Conservation (phyloP, 2,888 invertebrate species). For the Meganola albula region DNA sequence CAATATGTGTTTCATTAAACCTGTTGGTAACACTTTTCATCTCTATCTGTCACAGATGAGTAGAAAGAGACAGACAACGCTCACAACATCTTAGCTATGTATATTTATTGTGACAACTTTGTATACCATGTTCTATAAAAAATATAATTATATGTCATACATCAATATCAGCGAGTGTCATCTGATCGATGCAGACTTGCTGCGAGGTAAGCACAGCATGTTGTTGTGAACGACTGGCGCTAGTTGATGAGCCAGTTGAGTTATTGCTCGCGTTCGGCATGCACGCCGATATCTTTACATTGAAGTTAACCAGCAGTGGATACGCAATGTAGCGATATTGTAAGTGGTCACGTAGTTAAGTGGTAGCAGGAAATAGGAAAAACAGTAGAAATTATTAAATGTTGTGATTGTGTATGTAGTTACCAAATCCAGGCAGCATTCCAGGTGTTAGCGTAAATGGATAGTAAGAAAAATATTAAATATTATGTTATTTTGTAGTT, state of each 20-base stretch:
- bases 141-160: too few relatives aligned
- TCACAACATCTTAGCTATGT: too few relatives aligned
- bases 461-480: conserved; percentile 37
- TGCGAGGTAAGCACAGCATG: conserved; percentile 76
- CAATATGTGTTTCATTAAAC: too few relatives aligned
- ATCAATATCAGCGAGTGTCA: conserved; percentile 85
- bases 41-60: too few relatives aligned
- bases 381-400: too few relatives aligned
- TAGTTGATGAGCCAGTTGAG: conserved; percentile 48
- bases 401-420: conserved; percentile 13
- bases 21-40: too few relatives aligned
- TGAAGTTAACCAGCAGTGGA: background rate
- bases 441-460: conserved; percentile 37
- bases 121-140: too few relatives aligned
- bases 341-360: background rate
- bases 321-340: background rate
- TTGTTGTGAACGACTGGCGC: conserved; percentile 39
- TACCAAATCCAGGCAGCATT: conserved; percentile 59
- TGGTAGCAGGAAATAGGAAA: background rate
- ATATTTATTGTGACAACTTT: too few relatives aligned
- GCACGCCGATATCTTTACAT: conserved; percentile 48
- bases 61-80: too few relatives aligned
- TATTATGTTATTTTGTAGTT: too few relatives aligned
- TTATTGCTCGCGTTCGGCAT: conserved; percentile 58
- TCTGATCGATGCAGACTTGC: conserved; percentile 89